These are phyloP conservation scores for Graptemys geographica DNA, from an alignment of 2,797 vertebrate species.

Conservation along the genomic window DNA sequence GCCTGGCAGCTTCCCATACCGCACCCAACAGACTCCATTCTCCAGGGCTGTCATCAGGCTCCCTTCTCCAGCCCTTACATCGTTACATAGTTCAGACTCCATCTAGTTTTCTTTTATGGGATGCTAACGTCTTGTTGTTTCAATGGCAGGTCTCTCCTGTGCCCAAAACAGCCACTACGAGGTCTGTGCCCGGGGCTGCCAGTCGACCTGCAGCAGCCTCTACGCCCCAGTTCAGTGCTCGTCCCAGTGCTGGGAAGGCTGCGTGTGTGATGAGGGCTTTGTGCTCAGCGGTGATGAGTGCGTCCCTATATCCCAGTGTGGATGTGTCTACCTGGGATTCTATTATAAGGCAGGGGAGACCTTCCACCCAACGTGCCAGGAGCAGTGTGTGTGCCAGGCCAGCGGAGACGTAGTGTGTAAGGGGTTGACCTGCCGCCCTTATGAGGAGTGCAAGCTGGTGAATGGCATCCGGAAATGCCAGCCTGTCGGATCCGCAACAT, in stretches of 20 bases:
- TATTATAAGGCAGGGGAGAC: too few relatives aligned
- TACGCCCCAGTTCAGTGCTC: too few relatives aligned
- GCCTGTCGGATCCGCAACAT: too few relatives aligned
- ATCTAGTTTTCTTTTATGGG: not conserved
- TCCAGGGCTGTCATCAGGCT: too few relatives aligned
- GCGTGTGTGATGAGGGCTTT: too few relatives aligned
- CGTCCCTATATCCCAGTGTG: too few relatives aligned
- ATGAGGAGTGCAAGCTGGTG: conserved; percentile 75
- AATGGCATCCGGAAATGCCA: conserved; percentile 66
- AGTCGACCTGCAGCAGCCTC: not conserved
- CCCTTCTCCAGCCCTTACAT: not conserved
- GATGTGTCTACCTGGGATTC: too few relatives aligned
- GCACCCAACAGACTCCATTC: not conserved
- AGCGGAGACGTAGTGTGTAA: conserved; percentile 61
- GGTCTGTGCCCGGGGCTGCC: not conserved
- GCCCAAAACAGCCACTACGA: not conserved
- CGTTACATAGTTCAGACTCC: not conserved
- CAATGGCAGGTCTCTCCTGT: not conserved
- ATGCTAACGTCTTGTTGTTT: not conserved
- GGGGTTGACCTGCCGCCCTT: conserved; percentile 61
- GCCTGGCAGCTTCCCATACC: too few relatives aligned
- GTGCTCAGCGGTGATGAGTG: too few relatives aligned
- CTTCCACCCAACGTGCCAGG: too few relatives aligned
- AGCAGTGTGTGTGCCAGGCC: conserved; percentile 57
- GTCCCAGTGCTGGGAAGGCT: too few relatives aligned